Evolutionary conservation across 1,140 invertebrate genomes (phyloP), one percentile per base, ranked within the genome.

Genomic region (Drosophila nigromelanica): DNA sequence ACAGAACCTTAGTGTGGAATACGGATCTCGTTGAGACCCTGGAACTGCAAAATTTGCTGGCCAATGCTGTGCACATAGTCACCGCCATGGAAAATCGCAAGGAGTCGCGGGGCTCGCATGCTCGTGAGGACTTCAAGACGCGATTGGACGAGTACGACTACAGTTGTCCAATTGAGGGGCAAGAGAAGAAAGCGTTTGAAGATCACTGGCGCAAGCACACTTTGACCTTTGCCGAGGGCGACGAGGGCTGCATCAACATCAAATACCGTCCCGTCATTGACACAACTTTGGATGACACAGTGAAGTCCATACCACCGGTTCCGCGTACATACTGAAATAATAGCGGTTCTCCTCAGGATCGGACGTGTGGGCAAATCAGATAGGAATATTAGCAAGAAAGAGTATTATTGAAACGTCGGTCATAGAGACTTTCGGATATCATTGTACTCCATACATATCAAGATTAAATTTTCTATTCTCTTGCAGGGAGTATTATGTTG

Each of bases 151-250:
- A 99, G 91, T 97, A 94, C 79, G 89, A 81, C 51, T 85, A 78
- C 24, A 51, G 45, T 10, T 1, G 11, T 3, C 67, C 74, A 0
- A 15, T 78, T 24, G 97, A 97, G 48, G 96, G 96, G 63, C 93
- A 94, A 92, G 93, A 93, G 48, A 93, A 94, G 62, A 94, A 94
- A 90, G 93, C 95, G 0, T 64, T 96, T 0, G 95, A 97, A 33
- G 92, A 99, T 75, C 98, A 99, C 90, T 99, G 98, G 98, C 94
- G 98, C 63, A 99, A 99, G 87, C 98, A 99, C 90, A 98, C 97
- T 0, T 82, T 99, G 2, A 95, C 96, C 1, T 93, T 92, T 59
- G 93, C 97, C 1, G 94, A 98, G 76, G 58, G 92, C 4, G 92
- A 93, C 33, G 95, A 93, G 67, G 97, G 98, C 74, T 94, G 97